Percentiles rank a stretch among this genome's conserved stretches.
Conservation (phyloP, 2,888 invertebrate species). For the Priocnemis perturbator region DNA sequence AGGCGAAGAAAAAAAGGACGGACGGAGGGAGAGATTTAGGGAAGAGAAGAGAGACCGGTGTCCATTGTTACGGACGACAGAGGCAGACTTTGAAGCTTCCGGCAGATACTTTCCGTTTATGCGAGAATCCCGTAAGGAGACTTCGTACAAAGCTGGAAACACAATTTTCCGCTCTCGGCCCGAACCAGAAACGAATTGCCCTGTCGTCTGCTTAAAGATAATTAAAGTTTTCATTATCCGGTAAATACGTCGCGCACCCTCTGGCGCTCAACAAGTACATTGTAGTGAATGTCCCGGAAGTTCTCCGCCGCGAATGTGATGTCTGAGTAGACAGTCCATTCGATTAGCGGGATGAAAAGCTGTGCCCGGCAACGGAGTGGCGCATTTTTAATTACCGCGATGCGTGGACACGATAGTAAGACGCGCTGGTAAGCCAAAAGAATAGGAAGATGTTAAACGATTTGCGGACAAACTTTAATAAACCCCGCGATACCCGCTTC, state of each 20-base stretch:
- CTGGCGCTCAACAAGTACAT: constrained; percentile 23
- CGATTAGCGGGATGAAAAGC: no score
- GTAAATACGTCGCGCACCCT: constrained; percentile 38
- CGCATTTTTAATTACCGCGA: no score
- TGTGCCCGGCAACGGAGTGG: no score
- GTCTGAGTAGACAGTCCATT: no score
- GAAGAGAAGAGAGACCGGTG: neutral
- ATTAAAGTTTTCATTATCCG: constrained; percentile 53
- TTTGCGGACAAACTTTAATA: constrained; percentile 10
- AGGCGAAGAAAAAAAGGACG: neutral
- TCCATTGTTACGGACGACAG: constrained; percentile 6
- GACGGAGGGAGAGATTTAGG: no score
- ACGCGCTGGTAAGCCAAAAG: no score
- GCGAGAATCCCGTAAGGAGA: constrained; percentile 11
- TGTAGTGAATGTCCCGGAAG: neutral
- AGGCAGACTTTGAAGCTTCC: constrained; percentile 13
- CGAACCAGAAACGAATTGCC: constrained; percentile 24
- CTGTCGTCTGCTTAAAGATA: constrained; percentile 43
- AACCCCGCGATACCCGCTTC: no score
- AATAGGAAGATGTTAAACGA: neutral
- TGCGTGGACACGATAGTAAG: no score
- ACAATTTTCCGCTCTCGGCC: constrained; percentile 13
- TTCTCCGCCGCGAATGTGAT: no score
- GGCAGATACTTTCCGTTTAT: constrained; percentile 9
- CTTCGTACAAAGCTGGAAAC: constrained; percentile 11